A percentile compares a stretch with the other conserved stretches of the same genome.
These are phyloP conservation scores for Drosophila rellima DNA, from an alignment of 2,888 invertebrate genomes.

Conservation along the genomic window DNA sequence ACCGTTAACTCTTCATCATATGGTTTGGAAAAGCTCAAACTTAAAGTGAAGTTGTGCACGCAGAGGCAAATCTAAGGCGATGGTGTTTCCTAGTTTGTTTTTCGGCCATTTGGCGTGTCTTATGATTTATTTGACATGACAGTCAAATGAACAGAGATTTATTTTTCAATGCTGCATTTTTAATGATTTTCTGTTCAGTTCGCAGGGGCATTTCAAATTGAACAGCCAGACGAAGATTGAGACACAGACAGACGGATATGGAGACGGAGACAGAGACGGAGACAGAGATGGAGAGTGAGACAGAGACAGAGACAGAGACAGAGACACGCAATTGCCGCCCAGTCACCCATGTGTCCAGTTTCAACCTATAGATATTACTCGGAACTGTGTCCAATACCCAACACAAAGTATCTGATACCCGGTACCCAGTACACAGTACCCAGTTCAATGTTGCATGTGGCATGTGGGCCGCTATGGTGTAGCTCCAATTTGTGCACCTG, in stretches of 20 bases:
- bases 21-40: slow-evolving; percentile 16
- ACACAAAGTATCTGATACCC: slow-evolving; percentile 15
- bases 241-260: slow-evolving; percentile 14
- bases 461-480: slow-evolving; percentile 49
- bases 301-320: neutral
- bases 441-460: slow-evolving; percentile 41
- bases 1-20: slow-evolving; percentile 75
- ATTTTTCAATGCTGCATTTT: slow-evolving; percentile 73
- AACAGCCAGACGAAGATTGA: slow-evolving; percentile 30
- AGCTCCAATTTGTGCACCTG: slow-evolving; percentile 71
- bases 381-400: slow-evolving; percentile 6
- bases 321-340: slow-evolving; percentile 60
- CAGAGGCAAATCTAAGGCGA: slow-evolving; percentile 48
- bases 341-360: slow-evolving; percentile 34
- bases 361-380: slow-evolving; percentile 22
- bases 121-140: slow-evolving; percentile 81
- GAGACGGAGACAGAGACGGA: slow-evolving; percentile 2
- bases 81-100: slow-evolving; percentile 42
- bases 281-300: neutral
- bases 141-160: slow-evolving; percentile 79
- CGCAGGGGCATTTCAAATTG: slow-evolving; percentile 50
- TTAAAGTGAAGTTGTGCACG: slow-evolving; percentile 51
- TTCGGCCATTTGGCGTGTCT: slow-evolving; percentile 72
- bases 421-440: slow-evolving; percentile 11
- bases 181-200: slow-evolving; percentile 70